Percentiles rank a stretch among this genome's conserved stretches.
phyloP scores from a whole-genome alignment of 2,888 invertebrate species.

The Amphiduros pacificus region DNA sequence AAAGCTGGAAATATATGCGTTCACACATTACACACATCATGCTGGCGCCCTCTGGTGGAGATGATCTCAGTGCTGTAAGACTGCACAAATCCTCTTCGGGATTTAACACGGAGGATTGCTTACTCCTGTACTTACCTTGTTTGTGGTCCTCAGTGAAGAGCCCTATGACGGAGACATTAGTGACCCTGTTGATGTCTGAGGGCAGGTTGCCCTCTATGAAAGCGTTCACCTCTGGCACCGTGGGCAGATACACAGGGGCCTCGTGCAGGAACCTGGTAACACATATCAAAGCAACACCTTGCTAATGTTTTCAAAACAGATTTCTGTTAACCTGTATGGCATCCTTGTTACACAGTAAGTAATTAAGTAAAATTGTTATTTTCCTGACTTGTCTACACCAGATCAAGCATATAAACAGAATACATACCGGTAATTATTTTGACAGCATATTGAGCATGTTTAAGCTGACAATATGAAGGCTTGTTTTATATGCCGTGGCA shows the following conservation, averaged over 20 bases:
- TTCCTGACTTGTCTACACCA: not conserved
- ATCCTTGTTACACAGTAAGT: not conserved
- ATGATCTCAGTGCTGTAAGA: no score
- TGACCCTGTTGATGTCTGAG: not conserved
- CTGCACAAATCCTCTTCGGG: no score
- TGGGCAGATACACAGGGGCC: not conserved
- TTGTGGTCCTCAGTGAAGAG: not conserved
- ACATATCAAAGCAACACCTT: not conserved
- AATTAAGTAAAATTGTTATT: not conserved
- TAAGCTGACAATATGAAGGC: no score
- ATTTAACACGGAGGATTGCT: no score
- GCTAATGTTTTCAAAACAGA: not conserved
- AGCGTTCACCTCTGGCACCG: not conserved
- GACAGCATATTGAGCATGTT: no score
- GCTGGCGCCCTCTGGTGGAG: no score
- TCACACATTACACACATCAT: no score
- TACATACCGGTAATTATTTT: no score
- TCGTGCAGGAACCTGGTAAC: not conserved
- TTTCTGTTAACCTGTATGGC: not conserved
- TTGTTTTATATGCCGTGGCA: no score
- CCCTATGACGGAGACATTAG: constrained; percentile 6
- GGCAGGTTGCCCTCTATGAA: constrained; percentile 9
- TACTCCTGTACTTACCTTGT: not conserved
- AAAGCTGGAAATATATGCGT: no score
- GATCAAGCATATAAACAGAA: not conserved